Evolutionary conservation across 2,113 vertebrate genomes (phyloP).

Genomic region (Erythrocebus patas): DNA sequence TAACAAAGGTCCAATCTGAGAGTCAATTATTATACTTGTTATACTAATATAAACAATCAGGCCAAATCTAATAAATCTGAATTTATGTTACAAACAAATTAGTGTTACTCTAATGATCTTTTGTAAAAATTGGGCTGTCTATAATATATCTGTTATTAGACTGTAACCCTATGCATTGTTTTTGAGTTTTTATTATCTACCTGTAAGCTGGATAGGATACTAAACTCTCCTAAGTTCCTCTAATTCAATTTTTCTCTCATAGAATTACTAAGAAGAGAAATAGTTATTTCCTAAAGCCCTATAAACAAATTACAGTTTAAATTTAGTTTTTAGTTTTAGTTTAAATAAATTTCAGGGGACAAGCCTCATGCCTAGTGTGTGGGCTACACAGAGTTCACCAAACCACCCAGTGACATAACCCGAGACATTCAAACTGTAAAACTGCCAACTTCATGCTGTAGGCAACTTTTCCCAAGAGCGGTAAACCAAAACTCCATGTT

Average conservation of each 20-base stretch:
- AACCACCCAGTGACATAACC: neutral
- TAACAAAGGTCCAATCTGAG: neutral
- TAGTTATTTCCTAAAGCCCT: neutral
- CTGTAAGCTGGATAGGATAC: neutral
- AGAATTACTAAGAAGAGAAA: neutral
- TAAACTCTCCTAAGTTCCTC: neutral
- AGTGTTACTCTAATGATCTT: neutral
- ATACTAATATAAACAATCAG: neutral
- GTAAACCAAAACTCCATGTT: neutral
- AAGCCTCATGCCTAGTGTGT: neutral
- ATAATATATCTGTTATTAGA: neutral
- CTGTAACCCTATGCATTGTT: neutral
- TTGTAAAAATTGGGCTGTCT: neutral
- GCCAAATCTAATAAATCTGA: neutral
- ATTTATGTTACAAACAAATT: neutral
- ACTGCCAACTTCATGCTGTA: neutral
- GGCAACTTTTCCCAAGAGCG: neutral
- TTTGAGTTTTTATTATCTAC: neutral
- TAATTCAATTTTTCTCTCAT: neutral
- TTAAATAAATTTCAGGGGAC: neutral
- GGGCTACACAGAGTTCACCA: neutral
- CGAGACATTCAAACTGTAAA: neutral
- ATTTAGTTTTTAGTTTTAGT: too few species aligned
- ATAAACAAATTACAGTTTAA: neutral
- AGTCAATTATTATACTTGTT: neutral